Evolutionary conservation across 2,113 vertebrate genomes (phyloP), one percentile per base, ranked within the genome.

Genomic region (Aviceda subcristata): DNA sequence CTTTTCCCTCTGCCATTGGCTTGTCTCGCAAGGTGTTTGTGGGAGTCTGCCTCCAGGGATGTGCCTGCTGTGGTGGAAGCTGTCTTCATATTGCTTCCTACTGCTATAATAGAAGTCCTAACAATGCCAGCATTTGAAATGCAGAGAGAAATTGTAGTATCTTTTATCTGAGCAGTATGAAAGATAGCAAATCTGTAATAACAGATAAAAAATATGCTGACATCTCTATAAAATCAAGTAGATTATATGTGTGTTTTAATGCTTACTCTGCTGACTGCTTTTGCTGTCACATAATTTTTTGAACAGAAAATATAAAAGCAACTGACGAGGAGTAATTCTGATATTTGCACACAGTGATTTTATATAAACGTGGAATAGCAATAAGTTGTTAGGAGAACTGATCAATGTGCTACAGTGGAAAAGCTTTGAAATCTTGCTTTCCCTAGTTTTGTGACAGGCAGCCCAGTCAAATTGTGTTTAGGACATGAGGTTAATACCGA

Each of bases 231-330:
- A 94, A 93, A 96, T 95, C 39, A 91, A 83, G 63, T 73, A 90
- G 90, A 93, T 96, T 90, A 92, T 94, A 51, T 81, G 72, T 90
- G 88, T 91, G 88, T 95, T 97, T 92, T 96, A 95, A 96, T 53
- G 78, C 90, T 90, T 96, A 82, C 86, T 91, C 43, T 82, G 71
- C 76, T 92, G 46, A 51, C 94, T 96, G 71, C 84, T 94, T 85
- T 94, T 97, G 78, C 94, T 95, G 89, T 96, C 82, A 64, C 34
- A 32, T 90, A 94, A 77, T 84, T 97, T 95, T 95, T 96, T 69
- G 59, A 96, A 86, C 82, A 96, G 96, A 96, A 97, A 87, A 88
- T 94, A 57, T 18, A 92, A 92, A 94, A 96, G 73, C 22, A 60
- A 36, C 89, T 34, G 38, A 92, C 93, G 56, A 92, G 63, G 50